phyloP scores from a whole-genome alignment of 35 echinoderm and acorn worm genomes.

The Acanthaster planci region DNA sequence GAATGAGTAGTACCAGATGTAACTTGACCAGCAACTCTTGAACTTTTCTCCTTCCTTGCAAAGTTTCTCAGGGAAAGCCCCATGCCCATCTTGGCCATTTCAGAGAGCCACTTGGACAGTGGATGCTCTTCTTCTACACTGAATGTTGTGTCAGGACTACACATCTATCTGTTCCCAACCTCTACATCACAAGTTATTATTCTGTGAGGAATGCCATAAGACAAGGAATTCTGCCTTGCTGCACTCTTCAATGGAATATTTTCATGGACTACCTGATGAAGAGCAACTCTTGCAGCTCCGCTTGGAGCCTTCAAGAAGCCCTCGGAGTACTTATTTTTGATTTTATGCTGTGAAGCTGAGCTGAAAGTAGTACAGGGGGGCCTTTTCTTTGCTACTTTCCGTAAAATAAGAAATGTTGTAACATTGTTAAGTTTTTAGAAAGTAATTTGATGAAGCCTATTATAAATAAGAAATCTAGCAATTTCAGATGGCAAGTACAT shows the following conservation, averaged over 20 bases:
- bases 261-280: not conserved
- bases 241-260: not conserved
- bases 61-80: not conserved
- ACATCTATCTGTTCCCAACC: not conserved
- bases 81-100: constrained; percentile 6
- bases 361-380: not conserved
- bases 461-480: no score
- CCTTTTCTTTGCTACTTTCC: not conserved
- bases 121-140: constrained; percentile 1
- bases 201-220: not conserved
- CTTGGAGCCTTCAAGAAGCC: not conserved
- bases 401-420: no score
- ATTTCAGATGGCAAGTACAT: no score
- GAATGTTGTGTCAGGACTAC: not conserved
- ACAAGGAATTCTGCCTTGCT: not conserved
- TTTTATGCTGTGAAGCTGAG: not conserved
- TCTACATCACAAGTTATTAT: not conserved
- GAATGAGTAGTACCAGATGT: not conserved
- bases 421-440: no score
- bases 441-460: no score
- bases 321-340: not conserved
- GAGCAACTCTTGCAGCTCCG: not conserved
- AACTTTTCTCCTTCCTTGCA: not conserved
- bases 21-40: not conserved
- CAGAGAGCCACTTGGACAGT: not conserved